A percentile compares a stretch with the other conserved stretches of the same genome.
Evolutionary conservation across 2,888 invertebrate genomes (phyloP).

Genomic region (Hybos culiciformis): DNA sequence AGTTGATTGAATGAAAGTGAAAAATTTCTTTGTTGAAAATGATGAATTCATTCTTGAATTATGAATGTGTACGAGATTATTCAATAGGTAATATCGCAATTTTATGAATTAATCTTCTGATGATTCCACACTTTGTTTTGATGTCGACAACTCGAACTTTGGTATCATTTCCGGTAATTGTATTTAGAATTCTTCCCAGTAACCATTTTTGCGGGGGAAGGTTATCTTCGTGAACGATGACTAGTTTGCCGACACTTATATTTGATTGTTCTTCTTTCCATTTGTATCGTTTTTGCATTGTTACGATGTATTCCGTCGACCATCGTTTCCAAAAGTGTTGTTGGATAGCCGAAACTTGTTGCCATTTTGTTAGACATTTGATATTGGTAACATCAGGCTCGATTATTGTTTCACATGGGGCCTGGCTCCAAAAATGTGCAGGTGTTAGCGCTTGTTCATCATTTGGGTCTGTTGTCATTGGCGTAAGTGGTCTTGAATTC

Average conservation of each 20-base stretch:
- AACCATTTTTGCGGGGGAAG: slow-evolving; percentile 8
- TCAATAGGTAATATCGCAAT: slow-evolving; percentile 8
- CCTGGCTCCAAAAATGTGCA: background rate
- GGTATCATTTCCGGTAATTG: slow-evolving; percentile 4
- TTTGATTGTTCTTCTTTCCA: slow-evolving; percentile 3
- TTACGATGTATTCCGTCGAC: slow-evolving; percentile 4
- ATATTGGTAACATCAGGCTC: slow-evolving; percentile 1
- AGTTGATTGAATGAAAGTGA: too few relatives aligned
- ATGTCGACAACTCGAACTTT: slow-evolving; percentile 6
- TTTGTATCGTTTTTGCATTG: slow-evolving; percentile 9
- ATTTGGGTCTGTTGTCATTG: too few relatives aligned
- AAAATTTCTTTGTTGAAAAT: too few relatives aligned
- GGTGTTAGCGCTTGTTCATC: background rate
- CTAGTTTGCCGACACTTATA: slow-evolving; percentile 2
- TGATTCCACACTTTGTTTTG: slow-evolving; percentile 4
- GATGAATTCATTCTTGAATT: too few relatives aligned
- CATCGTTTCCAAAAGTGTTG: slow-evolving; percentile 9
- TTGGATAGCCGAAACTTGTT: slow-evolving; percentile 3
- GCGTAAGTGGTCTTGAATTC: too few relatives aligned
- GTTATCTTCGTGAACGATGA: slow-evolving; percentile 8
- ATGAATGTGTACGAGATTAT: too few relatives aligned
- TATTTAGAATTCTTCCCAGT: slow-evolving; percentile 7
- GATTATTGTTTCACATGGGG: background rate
- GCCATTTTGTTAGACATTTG: slow-evolving; percentile 6
- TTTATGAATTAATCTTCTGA: slow-evolving; percentile 5